Percentiles rank a stretch among this genome's conserved stretches.
Evolutionary conservation across 2,888 invertebrate species (phyloP).

Genomic region (Listrodromus nycthemerus): DNA sequence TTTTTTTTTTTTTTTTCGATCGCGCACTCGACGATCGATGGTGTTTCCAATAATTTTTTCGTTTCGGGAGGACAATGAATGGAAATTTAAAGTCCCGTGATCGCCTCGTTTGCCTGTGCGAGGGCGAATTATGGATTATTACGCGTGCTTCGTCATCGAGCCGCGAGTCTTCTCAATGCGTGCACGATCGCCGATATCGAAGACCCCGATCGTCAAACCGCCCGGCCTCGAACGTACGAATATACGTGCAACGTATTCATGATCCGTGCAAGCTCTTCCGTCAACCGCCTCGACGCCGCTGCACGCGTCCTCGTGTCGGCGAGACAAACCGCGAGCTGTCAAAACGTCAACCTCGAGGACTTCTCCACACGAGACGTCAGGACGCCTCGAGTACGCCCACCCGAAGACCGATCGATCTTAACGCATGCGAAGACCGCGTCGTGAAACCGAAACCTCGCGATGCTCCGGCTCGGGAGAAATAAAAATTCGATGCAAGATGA

Average conservation of each 20-base stretch:
- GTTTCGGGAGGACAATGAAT: neutral
- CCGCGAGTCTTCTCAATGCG: conserved; percentile 76
- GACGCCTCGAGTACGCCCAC: conserved; percentile 76
- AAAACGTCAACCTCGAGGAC: conserved; percentile 78
- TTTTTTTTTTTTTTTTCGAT: neutral
- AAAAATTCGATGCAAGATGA: too few relatives aligned
- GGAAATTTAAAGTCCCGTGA: too few relatives aligned
- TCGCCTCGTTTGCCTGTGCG: too few relatives aligned
- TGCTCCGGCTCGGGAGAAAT: too few relatives aligned
- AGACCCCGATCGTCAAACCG: conserved; percentile 67
- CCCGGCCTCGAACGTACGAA: conserved; percentile 80
- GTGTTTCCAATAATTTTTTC: conserved; percentile 1
- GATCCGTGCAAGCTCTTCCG: conserved; percentile 20
- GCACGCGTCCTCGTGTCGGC: conserved; percentile 44
- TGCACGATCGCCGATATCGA: conserved; percentile 82
- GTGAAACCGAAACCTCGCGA: conserved; percentile 35
- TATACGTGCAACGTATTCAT: conserved; percentile 71
- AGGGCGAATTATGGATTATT: conserved; percentile 36
- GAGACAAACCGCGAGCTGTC: conserved; percentile 67
- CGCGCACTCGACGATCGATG: neutral
- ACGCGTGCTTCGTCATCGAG: conserved; percentile 73
- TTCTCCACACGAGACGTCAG: conserved; percentile 71
- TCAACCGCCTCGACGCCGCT: conserved; percentile 40
- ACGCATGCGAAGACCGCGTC: conserved; percentile 75
- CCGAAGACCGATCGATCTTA: conserved; percentile 80